These are phyloP conservation scores for Pangasius djambal DNA, from an alignment of 2,797 vertebrate genomes.

Conservation along the genomic window DNA sequence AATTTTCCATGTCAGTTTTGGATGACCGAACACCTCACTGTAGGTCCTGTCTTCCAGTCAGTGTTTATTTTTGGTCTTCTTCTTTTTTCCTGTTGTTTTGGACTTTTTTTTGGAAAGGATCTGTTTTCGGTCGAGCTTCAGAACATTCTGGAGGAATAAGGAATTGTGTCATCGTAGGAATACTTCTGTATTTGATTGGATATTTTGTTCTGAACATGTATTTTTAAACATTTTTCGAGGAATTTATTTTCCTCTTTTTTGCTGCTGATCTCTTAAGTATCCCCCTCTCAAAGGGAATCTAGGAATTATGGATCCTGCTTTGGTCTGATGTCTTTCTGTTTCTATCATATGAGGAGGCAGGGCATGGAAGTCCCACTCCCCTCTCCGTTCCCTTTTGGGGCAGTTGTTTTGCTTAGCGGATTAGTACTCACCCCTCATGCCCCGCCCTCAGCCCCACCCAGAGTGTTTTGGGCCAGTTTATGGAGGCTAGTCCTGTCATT, in stretches of 20 bases:
- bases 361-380: constrained; percentile 60
- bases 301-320: constrained; percentile 75
- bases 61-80: background rate
- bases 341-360: constrained; percentile 74
- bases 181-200: constrained; percentile 49
- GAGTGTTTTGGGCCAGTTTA: constrained; percentile 68
- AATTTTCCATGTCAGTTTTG: constrained; percentile 13
- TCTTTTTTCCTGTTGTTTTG: background rate
- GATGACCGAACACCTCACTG: constrained; percentile 12
- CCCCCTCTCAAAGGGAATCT: constrained; percentile 65
- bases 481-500: constrained; percentile 75
- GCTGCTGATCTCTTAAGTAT: constrained; percentile 21
- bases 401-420: constrained; percentile 61
- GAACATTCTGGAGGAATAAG: constrained; percentile 41
- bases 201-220: constrained; percentile 55
- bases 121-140: constrained; percentile 19
- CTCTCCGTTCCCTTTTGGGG: constrained; percentile 40
- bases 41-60: constrained; percentile 8
- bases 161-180: constrained; percentile 32
- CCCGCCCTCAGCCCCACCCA: constrained; percentile 59
- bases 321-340: constrained; percentile 78
- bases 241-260: constrained; percentile 62
- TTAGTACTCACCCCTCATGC: constrained; percentile 62
- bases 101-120: constrained; percentile 17
- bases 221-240: constrained; percentile 58